These are phyloP conservation scores for Chirona hameri DNA, from an alignment of 2,888 invertebrate genomes.

Conservation along the genomic window DNA sequence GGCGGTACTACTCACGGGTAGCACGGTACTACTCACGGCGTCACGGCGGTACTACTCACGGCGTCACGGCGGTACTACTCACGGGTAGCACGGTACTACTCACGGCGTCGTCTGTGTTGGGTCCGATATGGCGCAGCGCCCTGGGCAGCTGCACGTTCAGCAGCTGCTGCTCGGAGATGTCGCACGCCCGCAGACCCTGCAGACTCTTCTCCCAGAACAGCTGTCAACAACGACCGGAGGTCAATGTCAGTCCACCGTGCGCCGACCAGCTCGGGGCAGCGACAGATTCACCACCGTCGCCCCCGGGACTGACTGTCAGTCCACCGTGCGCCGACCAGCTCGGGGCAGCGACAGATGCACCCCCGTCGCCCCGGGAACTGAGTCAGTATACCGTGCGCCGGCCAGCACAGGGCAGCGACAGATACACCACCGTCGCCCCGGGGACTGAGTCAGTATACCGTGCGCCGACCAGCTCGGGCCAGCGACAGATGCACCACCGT, in stretches of 20 bases:
- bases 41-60: constrained; percentile 42
- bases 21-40: constrained; percentile 41
- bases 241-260: not conserved
- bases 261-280: too few species aligned
- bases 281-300: too few species aligned
- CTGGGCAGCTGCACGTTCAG: constrained; percentile 37
- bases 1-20: too few species aligned
- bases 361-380: too few species aligned
- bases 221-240: constrained; percentile 43
- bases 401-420: too few species aligned
- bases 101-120: constrained; percentile 41
- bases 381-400: too few species aligned
- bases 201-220: constrained; percentile 58
- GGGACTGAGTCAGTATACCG: too few species aligned
- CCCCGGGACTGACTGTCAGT: too few species aligned
- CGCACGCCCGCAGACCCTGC: constrained; percentile 80
- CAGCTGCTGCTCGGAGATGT: constrained; percentile 80
- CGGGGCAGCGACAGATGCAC: too few species aligned
- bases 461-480: too few species aligned
- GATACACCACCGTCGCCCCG: too few species aligned
- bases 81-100: constrained; percentile 40
- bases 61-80: constrained; percentile 41
- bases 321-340: not conserved
- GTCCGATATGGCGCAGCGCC: constrained; percentile 39
- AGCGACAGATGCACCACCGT: too few species aligned